Percentiles rank a stretch among this genome's conserved stretches.
phyloP scores from a whole-genome alignment of 2,888 invertebrate species.

The Mythimna ferrago region DNA sequence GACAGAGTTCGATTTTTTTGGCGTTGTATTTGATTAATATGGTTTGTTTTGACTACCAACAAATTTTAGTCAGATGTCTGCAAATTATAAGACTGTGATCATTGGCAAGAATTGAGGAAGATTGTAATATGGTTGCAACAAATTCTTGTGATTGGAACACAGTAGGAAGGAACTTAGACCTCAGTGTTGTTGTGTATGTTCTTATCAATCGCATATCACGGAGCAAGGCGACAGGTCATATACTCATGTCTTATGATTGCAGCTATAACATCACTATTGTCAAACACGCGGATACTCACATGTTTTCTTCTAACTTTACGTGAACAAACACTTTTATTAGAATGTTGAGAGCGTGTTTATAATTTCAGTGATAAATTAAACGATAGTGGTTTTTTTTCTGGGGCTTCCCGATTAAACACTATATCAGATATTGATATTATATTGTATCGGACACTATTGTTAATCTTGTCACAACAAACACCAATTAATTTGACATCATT shows the following conservation, averaged over 20 bases:
- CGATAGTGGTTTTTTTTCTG: not conserved
- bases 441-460: not conserved
- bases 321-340: conserved; percentile 14
- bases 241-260: conserved; percentile 28
- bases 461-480: not conserved
- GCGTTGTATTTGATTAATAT: not conserved
- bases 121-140: not conserved
- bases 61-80: not conserved
- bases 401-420: not conserved
- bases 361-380: not conserved
- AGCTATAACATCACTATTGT: conserved; percentile 21
- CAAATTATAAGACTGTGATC: not conserved
- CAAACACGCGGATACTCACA: conserved; percentile 21
- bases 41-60: conserved; percentile 8
- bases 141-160: not conserved
- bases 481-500: not conserved
- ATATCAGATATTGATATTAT: not conserved
- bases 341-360: not conserved
- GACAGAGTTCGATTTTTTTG: conserved; percentile 4
- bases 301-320: conserved; percentile 12
- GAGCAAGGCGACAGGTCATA: conserved; percentile 32
- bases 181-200: conserved; percentile 33
- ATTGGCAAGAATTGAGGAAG: no score
- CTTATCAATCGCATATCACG: conserved; percentile 25
- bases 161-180: not conserved